phyloP scores from a whole-genome alignment of 2,888 invertebrate species.

The Sclerodermus sp. region DNA sequence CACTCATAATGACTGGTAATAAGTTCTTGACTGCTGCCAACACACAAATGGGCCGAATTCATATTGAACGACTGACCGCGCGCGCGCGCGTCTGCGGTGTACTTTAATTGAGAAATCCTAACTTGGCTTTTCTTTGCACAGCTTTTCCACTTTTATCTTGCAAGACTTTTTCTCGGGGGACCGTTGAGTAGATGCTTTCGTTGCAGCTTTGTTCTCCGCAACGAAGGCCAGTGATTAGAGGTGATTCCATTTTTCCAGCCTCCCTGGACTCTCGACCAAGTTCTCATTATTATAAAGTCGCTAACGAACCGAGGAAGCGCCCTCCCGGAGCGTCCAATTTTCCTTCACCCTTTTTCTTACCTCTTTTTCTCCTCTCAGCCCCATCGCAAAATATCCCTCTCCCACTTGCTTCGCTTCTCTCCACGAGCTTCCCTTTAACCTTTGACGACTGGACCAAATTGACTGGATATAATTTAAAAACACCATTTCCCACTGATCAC shows the following conservation, averaged over 20 bases:
- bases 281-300: slow-evolving; percentile 49
- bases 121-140: slow-evolving; percentile 8
- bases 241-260: slow-evolving; percentile 44
- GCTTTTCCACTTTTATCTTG: background rate
- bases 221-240: slow-evolving; percentile 44
- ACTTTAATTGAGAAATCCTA: background rate
- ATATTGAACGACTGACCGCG: too few species aligned
- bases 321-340: slow-evolving; percentile 27
- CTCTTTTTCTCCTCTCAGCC: slow-evolving; percentile 6
- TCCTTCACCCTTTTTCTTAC: slow-evolving; percentile 14
- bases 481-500: too few species aligned
- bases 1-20: too few species aligned
- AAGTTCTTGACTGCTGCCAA: too few species aligned
- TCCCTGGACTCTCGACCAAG: slow-evolving; percentile 21
- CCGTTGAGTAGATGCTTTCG: slow-evolving; percentile 30
- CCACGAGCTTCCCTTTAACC: slow-evolving; percentile 16
- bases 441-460: slow-evolving; percentile 38
- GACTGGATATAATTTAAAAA: slow-evolving; percentile 28
- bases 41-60: too few species aligned
- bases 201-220: slow-evolving; percentile 23
- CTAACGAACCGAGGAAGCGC: slow-evolving; percentile 46
- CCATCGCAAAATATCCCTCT: slow-evolving; percentile 6
- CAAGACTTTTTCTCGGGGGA: slow-evolving; percentile 4
- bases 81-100: too few species aligned
- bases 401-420: slow-evolving; percentile 7